Evolutionary conservation across 2,797 vertebrate species (phyloP).

Genomic region (Scyliorhinus canicula): DNA sequence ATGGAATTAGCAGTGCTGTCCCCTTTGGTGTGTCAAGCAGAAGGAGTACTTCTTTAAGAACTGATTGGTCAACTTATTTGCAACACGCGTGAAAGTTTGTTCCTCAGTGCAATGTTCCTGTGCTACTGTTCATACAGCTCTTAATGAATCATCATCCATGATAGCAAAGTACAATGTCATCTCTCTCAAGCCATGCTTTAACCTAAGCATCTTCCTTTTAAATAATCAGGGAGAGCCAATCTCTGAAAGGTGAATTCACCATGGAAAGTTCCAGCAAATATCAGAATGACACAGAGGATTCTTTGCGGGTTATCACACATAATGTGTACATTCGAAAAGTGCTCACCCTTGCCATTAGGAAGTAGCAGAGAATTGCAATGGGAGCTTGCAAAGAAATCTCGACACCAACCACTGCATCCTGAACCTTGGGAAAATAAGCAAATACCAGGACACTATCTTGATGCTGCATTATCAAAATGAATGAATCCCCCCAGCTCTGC

Average conservation of each 20-base stretch:
- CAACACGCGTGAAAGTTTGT: background rate
- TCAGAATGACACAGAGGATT: background rate
- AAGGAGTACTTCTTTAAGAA: background rate
- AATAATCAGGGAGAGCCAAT: background rate
- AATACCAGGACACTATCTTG: too few species aligned
- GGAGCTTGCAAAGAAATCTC: too few species aligned
- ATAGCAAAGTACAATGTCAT: background rate
- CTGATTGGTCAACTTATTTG: background rate
- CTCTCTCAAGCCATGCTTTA: background rate
- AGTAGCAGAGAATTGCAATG: too few species aligned
- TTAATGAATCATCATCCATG: background rate
- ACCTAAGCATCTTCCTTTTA: background rate
- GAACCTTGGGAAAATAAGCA: too few species aligned
- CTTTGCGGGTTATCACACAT: background rate
- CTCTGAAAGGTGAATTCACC: background rate
- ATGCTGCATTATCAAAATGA: too few species aligned
- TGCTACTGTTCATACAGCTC: background rate
- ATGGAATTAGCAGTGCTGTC: background rate
- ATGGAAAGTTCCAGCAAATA: background rate
- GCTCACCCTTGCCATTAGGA: too few species aligned
- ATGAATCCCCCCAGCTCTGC: too few species aligned
- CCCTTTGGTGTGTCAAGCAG: background rate
- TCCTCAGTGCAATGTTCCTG: background rate
- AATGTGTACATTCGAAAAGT: background rate
- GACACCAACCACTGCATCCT: too few species aligned